Percentiles rank a stretch among this genome's conserved stretches.
Evolutionary conservation across 2,888 invertebrate species (phyloP).

Genomic region (Eilema depressum): DNA sequence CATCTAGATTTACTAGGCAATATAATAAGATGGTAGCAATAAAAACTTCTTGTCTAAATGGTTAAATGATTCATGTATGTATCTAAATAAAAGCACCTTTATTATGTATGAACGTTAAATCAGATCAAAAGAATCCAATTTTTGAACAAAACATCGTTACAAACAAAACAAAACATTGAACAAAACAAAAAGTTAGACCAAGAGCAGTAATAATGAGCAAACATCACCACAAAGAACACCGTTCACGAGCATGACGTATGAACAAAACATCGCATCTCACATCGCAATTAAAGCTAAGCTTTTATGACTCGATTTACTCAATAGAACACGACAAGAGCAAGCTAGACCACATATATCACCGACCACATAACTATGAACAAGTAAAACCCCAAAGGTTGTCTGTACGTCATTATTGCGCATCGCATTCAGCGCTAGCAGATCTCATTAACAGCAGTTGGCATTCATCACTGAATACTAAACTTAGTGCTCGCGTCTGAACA

Average conservation of each 20-base stretch:
- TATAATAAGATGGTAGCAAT: too few species aligned
- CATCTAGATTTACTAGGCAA: too few species aligned
- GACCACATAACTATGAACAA: conserved; percentile 3
- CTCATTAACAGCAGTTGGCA: conserved; percentile 44
- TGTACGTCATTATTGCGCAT: conserved; percentile 37
- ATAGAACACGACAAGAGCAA: neutral
- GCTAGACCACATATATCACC: neutral
- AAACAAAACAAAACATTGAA: too few species aligned
- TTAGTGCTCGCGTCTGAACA: conserved; percentile 10
- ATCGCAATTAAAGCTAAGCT: neutral
- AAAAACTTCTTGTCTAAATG: too few species aligned
- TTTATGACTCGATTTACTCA: neutral
- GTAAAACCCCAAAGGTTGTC: conserved; percentile 2
- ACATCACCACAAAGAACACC: neutral
- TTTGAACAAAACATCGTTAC: too few species aligned
- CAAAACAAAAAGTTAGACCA: too few species aligned
- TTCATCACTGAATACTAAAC: conserved; percentile 29
- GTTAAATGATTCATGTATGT: too few species aligned
- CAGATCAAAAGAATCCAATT: neutral
- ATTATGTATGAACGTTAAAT: neutral
- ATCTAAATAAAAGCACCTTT: too few species aligned
- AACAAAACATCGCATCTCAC: neutral
- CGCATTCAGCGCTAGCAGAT: conserved; percentile 38
- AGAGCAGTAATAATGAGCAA: too few species aligned
- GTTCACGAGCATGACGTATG: neutral